Percentiles rank a stretch among this genome's conserved stretches.
Conservation (phyloP, 2,888 invertebrate species). For the Trisateles emortualis region DNA sequence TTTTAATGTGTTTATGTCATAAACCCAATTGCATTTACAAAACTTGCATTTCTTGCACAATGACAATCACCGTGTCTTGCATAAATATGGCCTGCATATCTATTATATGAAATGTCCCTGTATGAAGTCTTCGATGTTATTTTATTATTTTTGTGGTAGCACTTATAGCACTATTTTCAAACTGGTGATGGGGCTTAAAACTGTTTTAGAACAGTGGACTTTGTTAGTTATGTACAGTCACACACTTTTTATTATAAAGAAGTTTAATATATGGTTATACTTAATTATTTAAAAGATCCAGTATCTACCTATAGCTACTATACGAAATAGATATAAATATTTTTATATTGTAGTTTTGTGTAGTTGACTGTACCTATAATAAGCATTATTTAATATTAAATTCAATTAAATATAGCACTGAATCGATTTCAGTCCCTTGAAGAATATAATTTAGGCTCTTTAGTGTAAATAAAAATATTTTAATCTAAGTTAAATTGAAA, state of each 20-base stretch:
- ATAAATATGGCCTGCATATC: neutral
- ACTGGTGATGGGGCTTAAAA: conserved; percentile 73
- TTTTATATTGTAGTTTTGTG: conserved; percentile 15
- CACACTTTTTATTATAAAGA: conserved; percentile 20
- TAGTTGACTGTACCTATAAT: conserved; percentile 28
- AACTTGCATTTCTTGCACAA: neutral
- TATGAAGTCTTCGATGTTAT: conserved; percentile 54
- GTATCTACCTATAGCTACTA: no score
- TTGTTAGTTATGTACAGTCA: conserved; percentile 29
- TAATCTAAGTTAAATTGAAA: conserved; percentile 20
- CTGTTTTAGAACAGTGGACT: conserved; percentile 44
- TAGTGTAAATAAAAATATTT: conserved; percentile 25
- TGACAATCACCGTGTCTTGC: neutral
- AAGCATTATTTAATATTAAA: neutral
- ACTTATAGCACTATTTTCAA: conserved; percentile 72
- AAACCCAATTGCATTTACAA: neutral
- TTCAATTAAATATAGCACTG: neutral
- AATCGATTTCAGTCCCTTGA: conserved; percentile 10
- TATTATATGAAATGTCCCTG: conserved; percentile 40
- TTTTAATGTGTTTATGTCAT: no score
- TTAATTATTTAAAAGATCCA: no score
- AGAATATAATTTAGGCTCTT: conserved; percentile 12
- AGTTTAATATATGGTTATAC: no score
- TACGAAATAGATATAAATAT: no score
- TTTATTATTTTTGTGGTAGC: conserved; percentile 67